Evolutionary conservation across 2,797 vertebrate species (phyloP).

Genomic region (Bradypodion ventrale): DNA sequence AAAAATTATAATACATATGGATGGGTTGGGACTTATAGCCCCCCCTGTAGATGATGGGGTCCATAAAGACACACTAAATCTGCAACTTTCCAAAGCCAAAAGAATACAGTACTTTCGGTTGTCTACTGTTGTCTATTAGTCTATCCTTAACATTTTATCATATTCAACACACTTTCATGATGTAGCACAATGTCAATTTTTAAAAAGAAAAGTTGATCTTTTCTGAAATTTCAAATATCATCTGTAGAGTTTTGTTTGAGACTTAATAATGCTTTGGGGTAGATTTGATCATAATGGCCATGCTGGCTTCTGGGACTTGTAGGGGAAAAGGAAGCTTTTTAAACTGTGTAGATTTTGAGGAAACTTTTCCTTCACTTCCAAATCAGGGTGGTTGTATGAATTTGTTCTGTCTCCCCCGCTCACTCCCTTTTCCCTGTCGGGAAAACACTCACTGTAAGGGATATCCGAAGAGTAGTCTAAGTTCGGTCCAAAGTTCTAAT

Average conservation of each 20-base stretch:
- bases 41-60: background rate
- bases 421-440: too few species aligned
- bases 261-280: background rate
- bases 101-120: background rate
- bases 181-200: background rate
- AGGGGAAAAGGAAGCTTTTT: too few species aligned
- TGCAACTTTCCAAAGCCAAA: background rate
- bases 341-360: too few species aligned
- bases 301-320: too few species aligned
- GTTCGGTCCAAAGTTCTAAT: too few species aligned
- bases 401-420: too few species aligned
- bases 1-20: too few species aligned
- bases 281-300: too few species aligned
- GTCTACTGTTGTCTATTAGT: background rate
- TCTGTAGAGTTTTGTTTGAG: background rate
- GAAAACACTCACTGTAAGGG: too few species aligned
- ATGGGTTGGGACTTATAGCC: too few species aligned
- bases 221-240: background rate
- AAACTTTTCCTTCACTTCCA: background rate
- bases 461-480: too few species aligned
- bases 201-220: background rate
- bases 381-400: background rate
- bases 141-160: conserved; percentile 1
- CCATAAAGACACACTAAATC: background rate
- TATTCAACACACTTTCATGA: background rate